A percentile compares a stretch with the other conserved stretches of the same genome.
These are phyloP conservation scores for Menura novaehollandiae DNA, from an alignment of 2,113 vertebrate species.

Conservation along the genomic window DNA sequence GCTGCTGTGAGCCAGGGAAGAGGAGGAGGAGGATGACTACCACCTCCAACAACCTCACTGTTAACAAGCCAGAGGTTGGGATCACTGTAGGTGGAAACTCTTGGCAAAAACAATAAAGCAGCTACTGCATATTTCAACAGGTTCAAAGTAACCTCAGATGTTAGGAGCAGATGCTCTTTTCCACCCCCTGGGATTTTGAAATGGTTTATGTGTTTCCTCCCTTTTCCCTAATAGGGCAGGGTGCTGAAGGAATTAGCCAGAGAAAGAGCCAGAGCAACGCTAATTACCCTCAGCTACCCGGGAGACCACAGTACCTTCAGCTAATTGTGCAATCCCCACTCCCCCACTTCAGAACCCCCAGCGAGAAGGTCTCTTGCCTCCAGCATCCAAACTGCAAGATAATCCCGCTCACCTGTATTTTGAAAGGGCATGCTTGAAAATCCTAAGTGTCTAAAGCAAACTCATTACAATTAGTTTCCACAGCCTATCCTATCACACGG, in stretches of 20 bases:
- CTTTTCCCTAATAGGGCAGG: constrained; percentile 52
- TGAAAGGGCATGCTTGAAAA: neutral
- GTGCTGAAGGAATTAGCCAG: constrained; percentile 60
- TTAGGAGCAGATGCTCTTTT: constrained; percentile 66
- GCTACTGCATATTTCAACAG: constrained; percentile 65
- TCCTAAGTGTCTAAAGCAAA: neutral
- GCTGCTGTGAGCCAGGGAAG: neutral
- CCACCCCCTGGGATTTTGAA: constrained; percentile 62
- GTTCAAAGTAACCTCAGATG: constrained; percentile 73
- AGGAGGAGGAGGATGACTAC: neutral
- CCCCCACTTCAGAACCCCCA: constrained; percentile 15
- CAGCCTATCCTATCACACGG: neutral
- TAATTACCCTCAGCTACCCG: constrained; percentile 43
- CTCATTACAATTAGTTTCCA: neutral
- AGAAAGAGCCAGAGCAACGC: constrained; percentile 1
- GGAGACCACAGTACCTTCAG: constrained; percentile 34
- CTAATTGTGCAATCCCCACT: constrained; percentile 33
- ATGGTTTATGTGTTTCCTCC: constrained; percentile 55
- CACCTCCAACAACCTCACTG: constrained; percentile 32
- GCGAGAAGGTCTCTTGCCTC: neutral
- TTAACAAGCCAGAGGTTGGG: constrained; percentile 37
- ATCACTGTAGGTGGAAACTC: constrained; percentile 60
- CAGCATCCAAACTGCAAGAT: neutral
- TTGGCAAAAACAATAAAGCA: constrained; percentile 71
- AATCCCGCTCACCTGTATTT: constrained; percentile 48